These are phyloP conservation scores for Drosophila siamana DNA, from an alignment of 2,888 invertebrate species.

Conservation along the genomic window DNA sequence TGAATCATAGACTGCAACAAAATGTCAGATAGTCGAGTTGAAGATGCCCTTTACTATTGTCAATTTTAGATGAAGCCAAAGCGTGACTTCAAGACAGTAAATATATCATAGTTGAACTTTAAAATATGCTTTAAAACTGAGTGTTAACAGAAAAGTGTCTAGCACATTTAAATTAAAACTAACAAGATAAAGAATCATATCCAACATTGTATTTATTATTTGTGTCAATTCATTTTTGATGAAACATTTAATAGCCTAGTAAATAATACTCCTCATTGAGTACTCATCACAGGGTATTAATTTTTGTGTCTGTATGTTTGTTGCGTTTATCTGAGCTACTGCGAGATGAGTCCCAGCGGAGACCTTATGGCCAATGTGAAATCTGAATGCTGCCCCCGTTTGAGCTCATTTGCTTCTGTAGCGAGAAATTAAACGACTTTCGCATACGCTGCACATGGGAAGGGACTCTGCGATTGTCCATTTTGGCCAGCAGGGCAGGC, in stretches of 20 bases:
- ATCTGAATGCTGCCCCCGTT: constrained; percentile 28
- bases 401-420: constrained; percentile 17
- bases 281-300: constrained; percentile 22
- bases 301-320: constrained; percentile 2
- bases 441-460: constrained; percentile 25
- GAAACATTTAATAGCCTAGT: neutral
- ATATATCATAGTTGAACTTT: too few relatives aligned
- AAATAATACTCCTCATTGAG: neutral
- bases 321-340: constrained; percentile 9
- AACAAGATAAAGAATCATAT: neutral
- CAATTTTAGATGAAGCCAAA: too few relatives aligned
- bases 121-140: too few relatives aligned
- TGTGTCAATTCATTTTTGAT: too few relatives aligned
- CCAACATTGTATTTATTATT: too few relatives aligned
- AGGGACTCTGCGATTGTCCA: constrained; percentile 10
- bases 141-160: too few relatives aligned
- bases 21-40: neutral
- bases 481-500: constrained; percentile 6
- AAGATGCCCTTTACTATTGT: neutral
- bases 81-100: too few relatives aligned
- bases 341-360: constrained; percentile 35
- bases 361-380: constrained; percentile 18
- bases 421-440: constrained; percentile 42
- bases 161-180: too few relatives aligned
- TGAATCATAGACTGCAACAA: neutral